These are phyloP conservation scores for Pelodytes ibericus DNA, from an alignment of 2,797 vertebrate genomes.

Conservation along the genomic window DNA sequence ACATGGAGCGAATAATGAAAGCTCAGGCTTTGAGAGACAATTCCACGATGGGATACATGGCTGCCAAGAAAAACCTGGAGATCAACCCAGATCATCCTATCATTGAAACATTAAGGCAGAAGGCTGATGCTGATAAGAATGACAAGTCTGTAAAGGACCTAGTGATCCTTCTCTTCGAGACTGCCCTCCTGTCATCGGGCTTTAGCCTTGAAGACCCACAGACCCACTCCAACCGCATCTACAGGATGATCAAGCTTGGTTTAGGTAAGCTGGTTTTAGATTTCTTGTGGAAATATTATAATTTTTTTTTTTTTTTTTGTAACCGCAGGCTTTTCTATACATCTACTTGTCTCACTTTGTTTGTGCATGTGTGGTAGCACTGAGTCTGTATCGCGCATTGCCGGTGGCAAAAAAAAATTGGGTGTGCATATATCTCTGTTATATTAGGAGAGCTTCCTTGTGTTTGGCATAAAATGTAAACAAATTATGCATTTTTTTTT, in stretches of 20 bases:
- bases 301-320: too few relatives aligned
- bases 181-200: conserved; percentile 89
- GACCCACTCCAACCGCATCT: conserved; percentile 94
- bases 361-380: too few relatives aligned
- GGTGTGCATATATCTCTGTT: too few relatives aligned
- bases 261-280: conserved; percentile 76
- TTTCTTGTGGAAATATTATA: too few relatives aligned
- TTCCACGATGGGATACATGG: conserved; percentile 98
- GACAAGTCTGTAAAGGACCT: conserved; percentile 97
- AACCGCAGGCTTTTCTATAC: too few relatives aligned
- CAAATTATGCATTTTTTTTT: too few relatives aligned
- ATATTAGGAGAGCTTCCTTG: too few relatives aligned
- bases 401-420: too few relatives aligned
- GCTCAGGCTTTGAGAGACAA: conserved; percentile 92
- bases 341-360: too few relatives aligned
- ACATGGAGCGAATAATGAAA: conserved; percentile 99
- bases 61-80: conserved; percentile 95
- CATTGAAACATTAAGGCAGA: conserved; percentile 88
- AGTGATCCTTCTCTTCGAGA: conserved; percentile 91
- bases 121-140: conserved; percentile 95
- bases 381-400: too few relatives aligned
- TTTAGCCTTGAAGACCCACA: conserved; percentile 94
- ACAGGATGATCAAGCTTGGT: conserved; percentile 96
- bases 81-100: conserved; percentile 93
- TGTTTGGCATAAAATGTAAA: too few relatives aligned